Conservation (phyloP, 2,888 invertebrate species). For the Stegana nigrithorax region DNA sequence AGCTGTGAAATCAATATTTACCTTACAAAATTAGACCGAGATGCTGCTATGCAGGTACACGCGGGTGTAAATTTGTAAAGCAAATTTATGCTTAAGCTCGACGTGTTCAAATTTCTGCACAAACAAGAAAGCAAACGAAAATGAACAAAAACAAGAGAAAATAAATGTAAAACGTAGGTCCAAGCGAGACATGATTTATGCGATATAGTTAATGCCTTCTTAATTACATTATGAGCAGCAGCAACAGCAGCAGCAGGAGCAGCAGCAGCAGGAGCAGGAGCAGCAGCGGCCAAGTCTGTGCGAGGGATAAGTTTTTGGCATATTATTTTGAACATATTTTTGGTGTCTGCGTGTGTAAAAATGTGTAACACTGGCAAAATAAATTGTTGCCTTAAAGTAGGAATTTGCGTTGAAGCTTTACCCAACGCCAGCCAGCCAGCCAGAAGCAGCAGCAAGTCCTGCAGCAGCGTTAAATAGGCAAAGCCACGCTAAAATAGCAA, state of each 20-base stretch:
- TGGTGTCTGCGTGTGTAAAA: not conserved
- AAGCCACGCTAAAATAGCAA: too few relatives aligned
- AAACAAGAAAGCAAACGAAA: not conserved
- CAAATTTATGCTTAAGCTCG: constrained; percentile 9
- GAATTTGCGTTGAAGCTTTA: not conserved
- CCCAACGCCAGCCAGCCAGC: not conserved
- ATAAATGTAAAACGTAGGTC: not conserved
- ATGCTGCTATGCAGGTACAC: too few relatives aligned
- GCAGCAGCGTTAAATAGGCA: too few relatives aligned
- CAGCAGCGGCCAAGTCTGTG: too few relatives aligned
- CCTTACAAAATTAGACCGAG: too few relatives aligned
- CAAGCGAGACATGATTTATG: constrained; percentile 46
- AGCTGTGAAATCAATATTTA: too few relatives aligned
- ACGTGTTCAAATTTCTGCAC: not conserved
- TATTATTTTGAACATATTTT: not conserved
- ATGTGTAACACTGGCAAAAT: not conserved
- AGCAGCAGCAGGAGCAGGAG: too few relatives aligned
- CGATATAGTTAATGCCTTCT: constrained; percentile 58
- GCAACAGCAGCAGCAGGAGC: too few relatives aligned
- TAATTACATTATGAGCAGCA: constrained; percentile 47
- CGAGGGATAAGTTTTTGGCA: not conserved
- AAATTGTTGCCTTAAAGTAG: not conserved
- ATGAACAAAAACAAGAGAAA: not conserved
- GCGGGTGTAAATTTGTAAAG: constrained; percentile 14
- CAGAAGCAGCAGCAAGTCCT: too few relatives aligned